Evolutionary conservation across 2,888 invertebrate genomes (phyloP), one percentile per base, ranked within the genome.

Genomic region (Eupithecia subfuscata): DNA sequence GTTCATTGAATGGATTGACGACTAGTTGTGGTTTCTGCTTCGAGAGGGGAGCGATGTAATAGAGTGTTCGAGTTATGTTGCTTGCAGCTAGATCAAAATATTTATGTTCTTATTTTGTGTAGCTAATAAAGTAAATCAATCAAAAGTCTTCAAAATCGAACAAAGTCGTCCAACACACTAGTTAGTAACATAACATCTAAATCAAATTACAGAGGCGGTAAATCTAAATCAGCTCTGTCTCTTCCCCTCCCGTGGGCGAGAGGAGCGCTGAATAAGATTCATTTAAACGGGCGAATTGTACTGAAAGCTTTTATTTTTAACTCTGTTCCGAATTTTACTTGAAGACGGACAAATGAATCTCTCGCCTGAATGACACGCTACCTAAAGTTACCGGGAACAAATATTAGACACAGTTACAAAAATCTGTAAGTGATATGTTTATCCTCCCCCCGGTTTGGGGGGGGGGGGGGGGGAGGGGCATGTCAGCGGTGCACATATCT

Each of bases 131-230:
- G 18, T 18, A 7, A 48, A 48, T 8, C 18, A 48, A 18, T 45
- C 45, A 16, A 45, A 8, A 48, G 48, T n/a, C 48, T 48, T n/a
- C 18, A 48, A 48, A 9, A n/a, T 48, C 18, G 48, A 60, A 14
- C 45, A 40, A 70, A 70, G 74, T 63, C 71, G 60, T 25, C 25
- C 22, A 52, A 12, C 1, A 25, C 25, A 37, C 64, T 69, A 68
- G 43, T 60, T 43, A 18, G 45, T 70, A 48, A 74, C 72, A 69
- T 52, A 56, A 76, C 63, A 74, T 71, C 73, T 76, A 77, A 75
- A 76, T 80, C 75, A 75, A 80, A 78, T 80, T 78, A 80, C 64
- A 60, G 63, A 73, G 63, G 67, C 73, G 68, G 75, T 73, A 75
- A 78, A 77, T 76, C 77, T 75, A 74, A 77, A 77, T 71, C 64